These are phyloP conservation scores for Batillaria attramentaria DNA, from an alignment of 1,140 invertebrate species.

Conservation along the genomic window DNA sequence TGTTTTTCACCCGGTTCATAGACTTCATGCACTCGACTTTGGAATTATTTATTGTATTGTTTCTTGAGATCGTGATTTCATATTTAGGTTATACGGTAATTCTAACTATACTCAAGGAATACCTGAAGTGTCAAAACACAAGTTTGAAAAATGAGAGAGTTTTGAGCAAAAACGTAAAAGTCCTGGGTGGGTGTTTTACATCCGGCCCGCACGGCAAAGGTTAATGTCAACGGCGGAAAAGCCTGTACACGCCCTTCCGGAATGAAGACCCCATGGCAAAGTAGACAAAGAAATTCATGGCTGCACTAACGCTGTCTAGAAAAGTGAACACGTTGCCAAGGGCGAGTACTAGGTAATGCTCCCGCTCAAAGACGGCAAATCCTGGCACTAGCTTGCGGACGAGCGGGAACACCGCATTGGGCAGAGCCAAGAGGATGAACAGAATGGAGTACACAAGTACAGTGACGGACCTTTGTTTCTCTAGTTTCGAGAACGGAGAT, in stretches of 20 bases:
- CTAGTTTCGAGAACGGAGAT: background rate
- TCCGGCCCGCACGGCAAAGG: too few relatives aligned
- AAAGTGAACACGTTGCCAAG: background rate
- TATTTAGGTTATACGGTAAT: too few relatives aligned
- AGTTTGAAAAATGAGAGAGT: too few relatives aligned
- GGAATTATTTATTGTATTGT: too few relatives aligned
- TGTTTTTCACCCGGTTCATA: too few relatives aligned
- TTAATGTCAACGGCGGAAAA: too few relatives aligned
- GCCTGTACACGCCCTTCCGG: background rate
- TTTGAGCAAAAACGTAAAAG: too few relatives aligned
- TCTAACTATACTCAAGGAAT: too few relatives aligned
- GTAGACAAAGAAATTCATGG: slow-evolving; percentile 7
- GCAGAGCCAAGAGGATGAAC: slow-evolving; percentile 11
- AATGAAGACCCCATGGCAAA: slow-evolving; percentile 1
- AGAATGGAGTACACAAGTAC: background rate
- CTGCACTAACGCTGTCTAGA: slow-evolving; percentile 3
- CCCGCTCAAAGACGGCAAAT: background rate
- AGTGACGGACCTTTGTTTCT: background rate
- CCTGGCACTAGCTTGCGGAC: background rate
- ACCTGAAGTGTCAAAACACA: too few relatives aligned
- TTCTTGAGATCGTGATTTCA: too few relatives aligned
- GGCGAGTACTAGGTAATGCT: background rate
- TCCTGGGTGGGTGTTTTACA: too few relatives aligned
- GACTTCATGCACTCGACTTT: too few relatives aligned
- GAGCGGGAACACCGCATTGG: background rate